Percentiles rank a stretch among this genome's conserved stretches.
Conservation (phyloP, 2,113 vertebrate species). For the Bufo bufo region DNA sequence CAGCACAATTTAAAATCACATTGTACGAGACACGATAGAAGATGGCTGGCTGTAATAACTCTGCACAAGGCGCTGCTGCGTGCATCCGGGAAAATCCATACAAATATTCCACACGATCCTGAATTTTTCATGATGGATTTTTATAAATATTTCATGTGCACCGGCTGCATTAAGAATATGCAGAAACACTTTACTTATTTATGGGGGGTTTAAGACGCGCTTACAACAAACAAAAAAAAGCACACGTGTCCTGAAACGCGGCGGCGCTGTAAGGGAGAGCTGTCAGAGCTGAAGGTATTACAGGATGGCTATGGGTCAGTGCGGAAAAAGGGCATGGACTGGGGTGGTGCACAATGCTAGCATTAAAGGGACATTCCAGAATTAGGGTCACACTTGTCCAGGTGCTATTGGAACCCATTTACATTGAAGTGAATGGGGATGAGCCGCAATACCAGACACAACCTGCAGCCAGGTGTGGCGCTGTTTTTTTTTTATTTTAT, state of each 20-base stretch:
- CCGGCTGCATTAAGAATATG: conserved; percentile 47
- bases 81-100: not conserved
- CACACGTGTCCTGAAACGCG: not conserved
- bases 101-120: conserved; percentile 27
- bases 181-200: conserved; percentile 50
- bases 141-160: conserved; percentile 42
- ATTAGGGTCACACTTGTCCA: too few species aligned
- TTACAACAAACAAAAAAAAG: conserved; percentile 14
- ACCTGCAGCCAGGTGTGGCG: not conserved
- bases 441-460: not conserved
- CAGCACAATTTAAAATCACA: not conserved
- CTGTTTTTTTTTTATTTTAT: not conserved
- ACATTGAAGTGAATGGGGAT: not conserved
- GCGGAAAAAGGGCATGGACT: too few species aligned
- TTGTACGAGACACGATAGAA: not conserved
- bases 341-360: too few species aligned
- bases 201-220: conserved; percentile 37
- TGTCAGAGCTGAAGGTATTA: not conserved
- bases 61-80: not conserved
- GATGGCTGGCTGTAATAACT: not conserved
- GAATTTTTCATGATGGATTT: conserved; percentile 52
- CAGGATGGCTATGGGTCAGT: not conserved
- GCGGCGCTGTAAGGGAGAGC: not conserved
- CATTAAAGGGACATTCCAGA: too few species aligned
- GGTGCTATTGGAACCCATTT: too few species aligned